Conservation (phyloP, 2,888 invertebrate genomes). For the Cistogaster globosa region DNA sequence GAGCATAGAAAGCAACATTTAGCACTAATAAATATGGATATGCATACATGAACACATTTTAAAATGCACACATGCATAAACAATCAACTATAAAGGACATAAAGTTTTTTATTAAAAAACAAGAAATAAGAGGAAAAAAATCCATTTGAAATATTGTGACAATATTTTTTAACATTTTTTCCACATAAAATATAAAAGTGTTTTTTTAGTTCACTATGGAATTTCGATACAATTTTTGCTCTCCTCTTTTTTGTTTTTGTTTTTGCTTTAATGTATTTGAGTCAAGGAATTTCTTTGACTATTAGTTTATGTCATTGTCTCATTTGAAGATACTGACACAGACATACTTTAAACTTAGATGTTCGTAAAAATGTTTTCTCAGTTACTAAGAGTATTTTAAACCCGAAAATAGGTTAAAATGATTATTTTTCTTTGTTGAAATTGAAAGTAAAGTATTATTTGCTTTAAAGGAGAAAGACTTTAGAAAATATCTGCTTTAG, state of each 20-base stretch:
- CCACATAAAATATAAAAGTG: no score
- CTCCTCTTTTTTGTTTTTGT: background rate
- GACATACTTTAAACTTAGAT: background rate
- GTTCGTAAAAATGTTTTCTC: no score
- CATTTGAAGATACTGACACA: constrained; percentile 14
- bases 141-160: constrained; percentile 9
- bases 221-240: constrained; percentile 10
- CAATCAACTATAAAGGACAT: constrained; percentile 43
- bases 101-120: constrained; percentile 27
- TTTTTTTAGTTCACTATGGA: background rate
- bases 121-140: background rate
- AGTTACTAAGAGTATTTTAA: no score
- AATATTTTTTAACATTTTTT: background rate
- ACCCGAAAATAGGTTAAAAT: no score
- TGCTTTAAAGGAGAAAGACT: no score
- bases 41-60: constrained; percentile 3
- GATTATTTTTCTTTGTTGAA: no score
- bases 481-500: no score
- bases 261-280: constrained; percentile 9
- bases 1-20: constrained; percentile 6
- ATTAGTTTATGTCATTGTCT: constrained; percentile 35
- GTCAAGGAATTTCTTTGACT: constrained; percentile 28
- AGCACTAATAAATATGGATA: background rate
- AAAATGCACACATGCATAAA: constrained; percentile 1
- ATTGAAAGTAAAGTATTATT: no score